A percentile compares a stretch with the other conserved stretches of the same genome.
Evolutionary conservation across 1,140 invertebrate genomes (phyloP).

Genomic region (Philotrypesis tridentata): DNA sequence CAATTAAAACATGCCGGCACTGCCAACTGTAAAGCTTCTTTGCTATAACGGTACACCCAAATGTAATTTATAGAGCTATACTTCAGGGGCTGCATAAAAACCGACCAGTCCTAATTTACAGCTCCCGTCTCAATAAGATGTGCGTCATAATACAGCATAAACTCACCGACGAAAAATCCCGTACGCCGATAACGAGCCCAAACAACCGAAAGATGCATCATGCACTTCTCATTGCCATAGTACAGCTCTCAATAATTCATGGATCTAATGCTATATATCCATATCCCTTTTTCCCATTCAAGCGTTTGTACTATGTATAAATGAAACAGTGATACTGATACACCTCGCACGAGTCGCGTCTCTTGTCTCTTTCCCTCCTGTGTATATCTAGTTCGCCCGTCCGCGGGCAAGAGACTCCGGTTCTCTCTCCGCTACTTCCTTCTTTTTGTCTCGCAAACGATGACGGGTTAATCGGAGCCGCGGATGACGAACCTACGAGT

Average conservation of each 20-base stretch:
- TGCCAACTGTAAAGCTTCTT: no score
- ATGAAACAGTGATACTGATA: neutral
- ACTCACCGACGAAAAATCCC: neutral
- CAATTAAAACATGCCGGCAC: no score
- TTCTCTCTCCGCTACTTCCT: neutral
- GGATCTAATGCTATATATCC: neutral
- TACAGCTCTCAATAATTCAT: constrained; percentile 10
- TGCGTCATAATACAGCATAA: no score
- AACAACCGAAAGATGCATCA: neutral
- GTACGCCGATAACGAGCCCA: neutral
- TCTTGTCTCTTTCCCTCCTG: no score
- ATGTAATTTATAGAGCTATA: no score
- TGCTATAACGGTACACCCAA: no score
- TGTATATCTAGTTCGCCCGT: no score
- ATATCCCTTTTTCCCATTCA: neutral
- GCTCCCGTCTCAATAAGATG: neutral
- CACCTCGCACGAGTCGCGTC: neutral
- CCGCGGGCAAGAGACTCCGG: neutral
- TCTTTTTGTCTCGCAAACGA: neutral
- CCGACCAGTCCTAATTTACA: neutral
- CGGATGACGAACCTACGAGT: constrained; percentile 6
- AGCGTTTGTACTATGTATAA: no score
- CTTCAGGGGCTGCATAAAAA: no score
- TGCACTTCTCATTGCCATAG: neutral
- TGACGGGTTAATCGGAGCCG: constrained; percentile 43